Base-by-base conservation (phyloP, 2,888 invertebrate species). In the Lasioglossum vierecki region DNA sequence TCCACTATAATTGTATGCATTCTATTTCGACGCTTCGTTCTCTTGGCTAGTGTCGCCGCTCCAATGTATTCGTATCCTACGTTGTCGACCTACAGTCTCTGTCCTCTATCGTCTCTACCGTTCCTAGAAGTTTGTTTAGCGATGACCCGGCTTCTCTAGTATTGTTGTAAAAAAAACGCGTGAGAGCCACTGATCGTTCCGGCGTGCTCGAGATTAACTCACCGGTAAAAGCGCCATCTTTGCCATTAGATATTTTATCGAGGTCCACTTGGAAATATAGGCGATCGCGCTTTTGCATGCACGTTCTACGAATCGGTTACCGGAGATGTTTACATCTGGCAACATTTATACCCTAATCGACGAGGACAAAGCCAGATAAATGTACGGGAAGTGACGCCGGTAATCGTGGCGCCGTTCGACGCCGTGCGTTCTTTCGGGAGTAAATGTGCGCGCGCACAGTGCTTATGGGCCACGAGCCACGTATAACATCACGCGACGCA, bases 391-490 rank as follows among this genome's bases (percentile, higher is more conserved):
- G 77, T 77, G 81, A 86, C 78, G 78, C 76, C 85, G 77, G 73
- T 26, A 53, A 30, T 70, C 53, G 70, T 30, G 83, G 68, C 76
- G 75, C 79, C 35, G 35, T 3, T 35, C 35, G 3, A 35, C 35
- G 63, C 18, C 60, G 26, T 79, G 68, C 74, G 78, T 82, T 82
- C 81, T 83, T 85, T 87, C 79, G 84, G 82, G 57, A 53, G 70
- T 70, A 44, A 82, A 80, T n/a, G 57, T 35, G 91, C 89, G 91
- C 86, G 91, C 91, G 90, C 91, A 88, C 39, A 15, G 53, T 72
- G 75, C 81, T 80, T 81, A 76, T 63, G 77, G 75, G 88, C 89
- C 91, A 90, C 89, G 30, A 8, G 30, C 15, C 26, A 63, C 60
- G 63, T 63, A 90, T 39, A 86, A 83, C 80, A 68, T 79, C 80